Evolutionary conservation across 2,888 invertebrate genomes (phyloP).

Genomic region (Amiota communis): DNA sequence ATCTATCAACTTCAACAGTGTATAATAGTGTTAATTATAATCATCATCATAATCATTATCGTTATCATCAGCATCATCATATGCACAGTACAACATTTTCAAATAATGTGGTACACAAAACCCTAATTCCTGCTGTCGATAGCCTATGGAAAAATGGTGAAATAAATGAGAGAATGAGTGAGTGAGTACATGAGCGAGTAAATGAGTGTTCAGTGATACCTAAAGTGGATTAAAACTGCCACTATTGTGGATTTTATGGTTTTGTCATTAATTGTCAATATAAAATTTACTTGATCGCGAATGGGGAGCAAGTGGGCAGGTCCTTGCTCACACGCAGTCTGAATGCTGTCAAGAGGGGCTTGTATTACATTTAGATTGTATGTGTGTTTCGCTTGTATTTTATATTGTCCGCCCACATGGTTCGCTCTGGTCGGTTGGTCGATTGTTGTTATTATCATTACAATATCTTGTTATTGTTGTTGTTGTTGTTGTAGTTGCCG

Average conservation of each 20-base stretch:
- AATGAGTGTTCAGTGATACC: conserved; percentile 1
- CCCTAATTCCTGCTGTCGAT: background rate
- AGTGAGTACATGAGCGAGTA: background rate
- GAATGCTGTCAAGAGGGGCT: no score
- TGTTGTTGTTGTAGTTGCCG: conserved; percentile 26
- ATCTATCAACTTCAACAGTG: background rate
- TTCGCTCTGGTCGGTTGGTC: background rate
- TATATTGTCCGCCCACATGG: background rate
- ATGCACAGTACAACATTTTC: background rate
- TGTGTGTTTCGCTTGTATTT: background rate
- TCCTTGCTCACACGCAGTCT: background rate
- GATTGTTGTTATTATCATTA: background rate
- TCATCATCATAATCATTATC: background rate
- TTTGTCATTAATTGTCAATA: conserved; percentile 44
- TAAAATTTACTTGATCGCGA: background rate
- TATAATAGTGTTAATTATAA: conserved; percentile 30
- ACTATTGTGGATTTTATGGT: conserved; percentile 37
- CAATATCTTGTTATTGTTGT: background rate
- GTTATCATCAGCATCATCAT: background rate
- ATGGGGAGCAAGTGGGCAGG: background rate
- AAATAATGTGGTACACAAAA: background rate
- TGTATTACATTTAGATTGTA: no score
- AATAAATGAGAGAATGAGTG: background rate
- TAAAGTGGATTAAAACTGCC: conserved; percentile 26
- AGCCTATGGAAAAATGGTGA: background rate